Evolutionary conservation across 64 coral and sea anemone species (phyloP).

Genomic region (Cladopsammia gracilis): DNA sequence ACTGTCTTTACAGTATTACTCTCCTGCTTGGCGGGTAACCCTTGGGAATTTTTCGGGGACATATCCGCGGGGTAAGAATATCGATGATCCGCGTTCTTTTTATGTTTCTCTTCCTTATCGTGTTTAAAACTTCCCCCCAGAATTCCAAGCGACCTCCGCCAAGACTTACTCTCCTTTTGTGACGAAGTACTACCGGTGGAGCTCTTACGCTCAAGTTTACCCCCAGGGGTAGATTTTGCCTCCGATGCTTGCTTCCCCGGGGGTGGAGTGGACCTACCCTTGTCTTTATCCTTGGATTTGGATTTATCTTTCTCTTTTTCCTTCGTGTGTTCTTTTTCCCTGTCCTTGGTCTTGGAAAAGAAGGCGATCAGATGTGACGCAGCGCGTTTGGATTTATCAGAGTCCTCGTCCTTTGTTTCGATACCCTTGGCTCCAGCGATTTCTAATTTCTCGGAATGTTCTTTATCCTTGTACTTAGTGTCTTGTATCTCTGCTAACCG

Average conservation of each 20-base stretch:
- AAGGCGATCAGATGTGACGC: conserved; percentile 37
- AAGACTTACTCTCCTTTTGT: conserved; percentile 23
- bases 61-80: not conserved
- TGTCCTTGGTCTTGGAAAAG: conserved; percentile 26
- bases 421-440: conserved; percentile 1
- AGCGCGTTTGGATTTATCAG: conserved; percentile 35
- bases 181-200: not conserved
- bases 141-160: conserved; percentile 44
- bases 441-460: not conserved
- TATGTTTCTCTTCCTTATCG: conserved; percentile 44
- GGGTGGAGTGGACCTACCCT: conserved; percentile 30
- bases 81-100: conserved; percentile 23
- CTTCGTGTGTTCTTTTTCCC: conserved; percentile 17
- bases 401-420: not conserved
- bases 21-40: not conserved
- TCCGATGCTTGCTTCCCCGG: conserved; percentile 1
- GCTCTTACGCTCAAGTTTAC: conserved; percentile 40
- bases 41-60: not conserved
- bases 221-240: not conserved
- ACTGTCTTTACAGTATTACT: not conserved
- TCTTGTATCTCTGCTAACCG: not conserved
- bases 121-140: conserved; percentile 32
- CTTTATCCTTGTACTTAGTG: not conserved
- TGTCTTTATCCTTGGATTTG: conserved; percentile 34
- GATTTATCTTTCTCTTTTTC: conserved; percentile 41